Evolutionary conservation across 1,140 invertebrate species (phyloP), one percentile per base, ranked within the genome.

Genomic region (Acromyrmex heyeri): DNA sequence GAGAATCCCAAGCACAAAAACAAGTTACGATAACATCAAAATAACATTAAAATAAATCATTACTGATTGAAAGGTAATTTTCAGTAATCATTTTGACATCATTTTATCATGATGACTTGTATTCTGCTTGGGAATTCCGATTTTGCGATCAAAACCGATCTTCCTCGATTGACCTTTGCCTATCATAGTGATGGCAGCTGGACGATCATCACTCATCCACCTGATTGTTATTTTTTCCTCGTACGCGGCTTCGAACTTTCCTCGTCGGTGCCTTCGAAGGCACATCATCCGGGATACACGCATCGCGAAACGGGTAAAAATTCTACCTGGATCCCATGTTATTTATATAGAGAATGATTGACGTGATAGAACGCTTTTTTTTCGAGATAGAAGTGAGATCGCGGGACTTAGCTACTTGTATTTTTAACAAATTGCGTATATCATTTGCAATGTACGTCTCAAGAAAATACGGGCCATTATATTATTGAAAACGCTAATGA

Each of bases 241-340:
- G 53, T 82, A 24, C 55, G 24, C 6, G 53, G 16, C n/a, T 70
- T 73, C 55, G 55, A 81, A 82, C 34, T 82, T 59, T 82, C 62
- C 64, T 69, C 16, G 48, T 59, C 21, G 10, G 1, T 7, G 14
- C 48, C 38, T 61, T 59, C 64, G 48, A 70, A 30, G 16, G 21
- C 10, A 24, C 48, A 30, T 21, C n/a, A 21, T 34, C 7, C 38
- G 64, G 76, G 14, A 21, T 50, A 44, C 18, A 8, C 38, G 10
- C 18, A 34, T 10, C 14, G 10, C 77, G 48, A 64, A n/a, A 50
- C 24, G 76, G 18, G 30, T 81, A 53, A 55, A 81, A 82, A 82
- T 73, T 73, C 14, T 48, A 10, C 10, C 24, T 3, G 18, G 12
- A 18, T 82, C 38, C 24, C 5, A 30, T 4, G 21, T 69, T 73